Percentiles rank a stretch among this genome's conserved stretches.
Conservation (phyloP, 2,888 invertebrate species). For the Diogma glabrata region DNA sequence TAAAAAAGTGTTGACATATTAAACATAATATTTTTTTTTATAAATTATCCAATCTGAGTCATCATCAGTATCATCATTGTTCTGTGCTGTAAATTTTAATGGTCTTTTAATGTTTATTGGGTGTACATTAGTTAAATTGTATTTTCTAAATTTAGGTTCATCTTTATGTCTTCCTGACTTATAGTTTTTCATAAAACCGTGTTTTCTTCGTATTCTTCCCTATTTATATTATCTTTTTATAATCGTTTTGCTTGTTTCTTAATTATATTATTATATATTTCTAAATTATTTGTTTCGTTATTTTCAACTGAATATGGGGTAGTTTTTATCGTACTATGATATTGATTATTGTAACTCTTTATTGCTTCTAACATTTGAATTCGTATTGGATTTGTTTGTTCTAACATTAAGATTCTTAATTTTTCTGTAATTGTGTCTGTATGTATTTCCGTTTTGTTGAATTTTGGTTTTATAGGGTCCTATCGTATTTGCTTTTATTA, state of each 20-base stretch:
- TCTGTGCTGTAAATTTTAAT: background rate
- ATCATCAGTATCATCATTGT: background rate
- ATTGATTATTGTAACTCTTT: background rate
- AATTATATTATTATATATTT: background rate
- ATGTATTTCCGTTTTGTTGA: background rate
- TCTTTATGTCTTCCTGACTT: background rate
- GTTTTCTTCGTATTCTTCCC: background rate
- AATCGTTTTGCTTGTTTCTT: background rate
- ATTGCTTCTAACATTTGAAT: too few species aligned
- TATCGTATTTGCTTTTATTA: background rate
- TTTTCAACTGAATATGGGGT: too few species aligned
- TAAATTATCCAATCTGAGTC: too few species aligned
- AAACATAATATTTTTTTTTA: too few species aligned
- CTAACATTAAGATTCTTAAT: background rate
- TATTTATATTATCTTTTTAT: background rate
- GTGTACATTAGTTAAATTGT: background rate
- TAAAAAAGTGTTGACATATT: too few species aligned
- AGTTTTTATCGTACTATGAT: background rate
- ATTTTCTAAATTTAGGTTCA: background rate
- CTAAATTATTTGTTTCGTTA: background rate
- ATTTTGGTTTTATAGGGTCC: background rate
- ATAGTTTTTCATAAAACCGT: background rate
- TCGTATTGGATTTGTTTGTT: background rate
- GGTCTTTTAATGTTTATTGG: background rate
- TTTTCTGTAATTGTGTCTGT: constrained; percentile 8